Evolutionary conservation across 2,888 invertebrate species (phyloP), one percentile per base, ranked within the genome.

Genomic region (Eupithecia abbreviata): DNA sequence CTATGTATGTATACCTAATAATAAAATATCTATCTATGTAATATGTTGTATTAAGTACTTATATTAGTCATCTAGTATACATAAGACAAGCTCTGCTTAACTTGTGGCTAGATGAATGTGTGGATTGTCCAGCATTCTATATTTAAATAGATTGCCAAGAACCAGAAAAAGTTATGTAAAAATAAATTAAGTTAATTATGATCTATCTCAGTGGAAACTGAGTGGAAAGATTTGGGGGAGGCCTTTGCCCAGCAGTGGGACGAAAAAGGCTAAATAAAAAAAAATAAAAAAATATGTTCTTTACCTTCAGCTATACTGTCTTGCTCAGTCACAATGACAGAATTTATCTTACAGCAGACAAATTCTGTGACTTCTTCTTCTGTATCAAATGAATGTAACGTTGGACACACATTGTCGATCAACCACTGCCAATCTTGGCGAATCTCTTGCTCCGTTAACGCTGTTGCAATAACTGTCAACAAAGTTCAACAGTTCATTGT

Each of bases 321-420:
- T 81, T 97, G 96, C 81, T 96, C 96, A 43, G 97, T 98, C 30
- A 98, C 98, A 83, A 98, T 97, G 74, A 99, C 95, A n/a, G 99
- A 98, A 90, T 99, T 98, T 81, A 99, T 98, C 96, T 99, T 99
- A 89, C 99, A 98, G 84, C 97, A 97, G 0, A 99, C 99, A 96
- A 99, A 99, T 83, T 98, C 98, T 15, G 98, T 98, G 9, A 98
- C 96, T 92, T 99, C 99, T 82, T 98, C 98, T 88, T 99, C 98
- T 65, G 96, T 97, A 84, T 99, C 99, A 95, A 99, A 99, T 68
- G 98, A 97, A 91, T 97, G 97, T 65, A 99, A 94, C 4, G 98
- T 98, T 76, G 96, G 96, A 86, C 98, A 96, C 2, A 99, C 96
- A 95, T 99, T 97, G 74, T 96, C 96, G 85, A 98, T 97, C 15